Evolutionary conservation across 2,888 invertebrate species (phyloP), one percentile per base, ranked within the genome.

Genomic region (Coelopa pilipes): DNA sequence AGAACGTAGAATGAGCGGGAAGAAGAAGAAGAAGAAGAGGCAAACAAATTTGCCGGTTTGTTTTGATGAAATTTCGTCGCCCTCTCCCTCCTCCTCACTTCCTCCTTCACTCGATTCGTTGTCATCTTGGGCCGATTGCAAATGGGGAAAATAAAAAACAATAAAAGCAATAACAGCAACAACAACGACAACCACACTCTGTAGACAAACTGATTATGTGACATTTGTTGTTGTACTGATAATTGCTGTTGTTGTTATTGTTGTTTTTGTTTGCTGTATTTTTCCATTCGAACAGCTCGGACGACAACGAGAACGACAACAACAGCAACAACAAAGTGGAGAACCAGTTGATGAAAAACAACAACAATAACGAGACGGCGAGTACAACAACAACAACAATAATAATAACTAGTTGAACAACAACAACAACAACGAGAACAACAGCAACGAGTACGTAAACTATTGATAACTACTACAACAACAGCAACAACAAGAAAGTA

Each of bases 191-290:
- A 66, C 66, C 63, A 71, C 57, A 45, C 34, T 21, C 65, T 24
- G 59, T 21, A 24, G 72, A 59, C 45, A 73, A 73, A 74, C 72
- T 74, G 72, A 74, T 75, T 74, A 75, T 74, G 73, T 72, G 72
- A 71, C 24, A 13, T 17, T 19, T 21, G 24, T 24, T 3, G 11
- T 11, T 24, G 24, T 46, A 65, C 45, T 55, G 55, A 68, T 45
- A 45, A 55, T 34, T 34, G 34, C 7, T 34, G 34, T 34, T 34
- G 34, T 34, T 34, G 34, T 34, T 34, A 34, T 34, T 34, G 34
- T 34, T 34, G 34, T 34, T 34, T 34, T 34, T 34, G 7, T 34
- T 34, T 34, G 34, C 62, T 60, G 74, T 76, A 76, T 66, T 76
- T 76, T 75, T 75, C 72, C 76, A 76, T 74, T 73, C 66, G 66